A percentile compares a stretch with the other conserved stretches of the same genome.
phyloP scores from a whole-genome alignment of 1,140 invertebrate genomes.

The Cotesia typhae region DNA sequence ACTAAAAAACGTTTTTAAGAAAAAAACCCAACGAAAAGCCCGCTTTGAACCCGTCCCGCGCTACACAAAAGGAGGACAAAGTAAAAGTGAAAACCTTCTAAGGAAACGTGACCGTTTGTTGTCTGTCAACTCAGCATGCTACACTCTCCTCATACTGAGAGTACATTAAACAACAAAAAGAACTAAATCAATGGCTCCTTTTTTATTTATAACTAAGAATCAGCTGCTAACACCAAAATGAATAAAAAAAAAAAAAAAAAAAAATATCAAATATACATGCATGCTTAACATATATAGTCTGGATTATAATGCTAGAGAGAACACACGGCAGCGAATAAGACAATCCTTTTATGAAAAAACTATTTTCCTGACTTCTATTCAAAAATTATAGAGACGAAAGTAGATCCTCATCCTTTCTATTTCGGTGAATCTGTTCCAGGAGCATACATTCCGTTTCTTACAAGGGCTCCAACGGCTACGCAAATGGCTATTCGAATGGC shows the following conservation, averaged over 20 bases:
- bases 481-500: slow-evolving; percentile 66
- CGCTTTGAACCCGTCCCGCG: slow-evolving; percentile 9
- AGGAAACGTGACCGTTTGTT: slow-evolving; percentile 19
- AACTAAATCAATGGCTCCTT: neutral
- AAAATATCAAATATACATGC: neutral
- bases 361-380: slow-evolving; percentile 24
- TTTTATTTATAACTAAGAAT: neutral
- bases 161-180: neutral
- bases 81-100: slow-evolving; percentile 13
- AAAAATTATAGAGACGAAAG: slow-evolving; percentile 32
- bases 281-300: neutral
- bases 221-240: neutral
- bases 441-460: slow-evolving; percentile 67
- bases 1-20: neutral
- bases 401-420: slow-evolving; percentile 57
- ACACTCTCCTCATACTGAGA: slow-evolving; percentile 1
- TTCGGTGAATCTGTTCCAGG: slow-evolving; percentile 66
- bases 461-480: slow-evolving; percentile 67
- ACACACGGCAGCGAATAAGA: too few relatives aligned
- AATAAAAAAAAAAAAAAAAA: neutral
- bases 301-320: too few relatives aligned
- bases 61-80: slow-evolving; percentile 21
- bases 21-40: slow-evolving; percentile 9
- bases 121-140: slow-evolving; percentile 25
- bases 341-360: neutral